Percentiles rank a stretch among this genome's conserved stretches.
These are phyloP conservation scores for Gambusia affinis DNA, from an alignment of 2,113 vertebrate species.

Conservation along the genomic window DNA sequence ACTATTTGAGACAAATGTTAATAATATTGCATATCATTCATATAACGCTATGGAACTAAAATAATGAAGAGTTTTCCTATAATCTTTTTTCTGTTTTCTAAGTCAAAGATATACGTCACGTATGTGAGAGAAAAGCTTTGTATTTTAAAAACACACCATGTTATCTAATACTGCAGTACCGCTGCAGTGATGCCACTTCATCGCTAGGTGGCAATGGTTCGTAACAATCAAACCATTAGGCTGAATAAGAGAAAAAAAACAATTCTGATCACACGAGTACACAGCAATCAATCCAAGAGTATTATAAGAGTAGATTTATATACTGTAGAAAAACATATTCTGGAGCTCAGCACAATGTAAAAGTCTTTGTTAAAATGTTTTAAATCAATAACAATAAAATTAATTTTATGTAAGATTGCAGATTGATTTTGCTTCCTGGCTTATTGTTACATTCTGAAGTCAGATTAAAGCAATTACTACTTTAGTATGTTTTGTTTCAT, in stretches of 20 bases:
- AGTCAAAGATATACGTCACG: neutral
- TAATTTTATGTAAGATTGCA: neutral
- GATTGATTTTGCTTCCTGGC: neutral
- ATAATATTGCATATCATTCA: too few species aligned
- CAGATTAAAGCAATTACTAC: neutral
- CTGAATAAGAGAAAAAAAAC: neutral
- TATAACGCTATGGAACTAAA: too few species aligned
- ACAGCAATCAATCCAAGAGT: too few species aligned
- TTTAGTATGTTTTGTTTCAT: neutral
- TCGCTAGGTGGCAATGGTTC: conserved; percentile 70
- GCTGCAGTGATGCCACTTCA: neutral
- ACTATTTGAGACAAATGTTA: neutral
- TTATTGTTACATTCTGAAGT: neutral
- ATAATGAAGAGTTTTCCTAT: too few species aligned
- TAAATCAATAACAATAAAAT: neutral
- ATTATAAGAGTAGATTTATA: neutral
- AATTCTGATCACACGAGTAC: neutral
- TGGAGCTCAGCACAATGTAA: neutral
- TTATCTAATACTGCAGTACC: neutral
- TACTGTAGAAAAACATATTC: neutral
- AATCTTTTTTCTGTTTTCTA: neutral
- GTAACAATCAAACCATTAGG: neutral
- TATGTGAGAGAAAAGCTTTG: neutral
- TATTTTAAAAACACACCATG: neutral
- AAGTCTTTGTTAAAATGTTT: neutral